phyloP scores from a whole-genome alignment of 2,797 vertebrate genomes.

The Propithecus deckenii region DNA sequence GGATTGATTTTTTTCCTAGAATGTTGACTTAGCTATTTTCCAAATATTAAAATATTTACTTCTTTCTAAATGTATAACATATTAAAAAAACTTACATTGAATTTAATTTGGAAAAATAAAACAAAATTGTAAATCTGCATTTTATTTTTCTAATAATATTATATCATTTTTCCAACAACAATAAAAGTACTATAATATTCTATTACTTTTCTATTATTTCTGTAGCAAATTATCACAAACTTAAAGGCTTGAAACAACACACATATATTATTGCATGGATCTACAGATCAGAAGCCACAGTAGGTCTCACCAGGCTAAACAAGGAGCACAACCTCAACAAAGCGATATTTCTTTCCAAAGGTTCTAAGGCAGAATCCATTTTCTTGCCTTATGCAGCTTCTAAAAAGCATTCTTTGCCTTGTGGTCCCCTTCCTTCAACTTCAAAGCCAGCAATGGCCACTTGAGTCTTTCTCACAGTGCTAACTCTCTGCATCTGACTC shows the following conservation, averaged over 20 bases:
- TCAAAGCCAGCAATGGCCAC: neutral
- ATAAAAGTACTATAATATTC: neutral
- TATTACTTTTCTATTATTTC: neutral
- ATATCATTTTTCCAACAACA: neutral
- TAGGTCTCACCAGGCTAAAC: neutral
- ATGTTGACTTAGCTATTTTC: neutral
- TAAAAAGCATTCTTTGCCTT: neutral
- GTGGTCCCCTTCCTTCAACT: neutral
- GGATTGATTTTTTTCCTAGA: neutral
- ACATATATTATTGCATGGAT: neutral
- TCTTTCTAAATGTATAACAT: neutral
- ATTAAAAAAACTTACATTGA: neutral
- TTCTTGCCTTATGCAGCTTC: neutral
- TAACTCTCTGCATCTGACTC: neutral
- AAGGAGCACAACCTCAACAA: neutral
- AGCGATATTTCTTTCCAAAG: neutral
- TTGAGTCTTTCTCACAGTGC: neutral
- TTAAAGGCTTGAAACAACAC: neutral
- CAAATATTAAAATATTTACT: neutral
- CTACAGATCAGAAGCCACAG: neutral
- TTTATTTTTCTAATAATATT: neutral
- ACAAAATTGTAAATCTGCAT: neutral
- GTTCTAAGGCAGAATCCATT: neutral
- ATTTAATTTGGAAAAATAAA: neutral
- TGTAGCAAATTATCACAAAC: neutral